Evolutionary conservation across 2,888 invertebrate species (phyloP), one percentile per base, ranked within the genome.

Genomic region (Crepidodera aurea): DNA sequence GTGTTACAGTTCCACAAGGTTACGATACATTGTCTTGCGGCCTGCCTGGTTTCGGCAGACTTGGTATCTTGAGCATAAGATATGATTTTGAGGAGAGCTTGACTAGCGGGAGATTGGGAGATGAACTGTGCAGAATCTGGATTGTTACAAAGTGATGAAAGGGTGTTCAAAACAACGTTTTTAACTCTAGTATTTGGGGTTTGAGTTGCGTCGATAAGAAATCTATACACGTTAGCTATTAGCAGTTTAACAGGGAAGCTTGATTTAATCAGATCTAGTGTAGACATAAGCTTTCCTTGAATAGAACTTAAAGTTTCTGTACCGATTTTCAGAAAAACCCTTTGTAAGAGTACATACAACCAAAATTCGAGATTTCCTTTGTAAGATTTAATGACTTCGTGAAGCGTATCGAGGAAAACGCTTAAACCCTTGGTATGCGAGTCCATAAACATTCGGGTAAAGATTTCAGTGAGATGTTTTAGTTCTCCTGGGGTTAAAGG

Each of bases 381-480:
- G 82, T 98, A 95, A 34, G 91, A 88, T 65, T 89, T 84, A 56
- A 98, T 89, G 74, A 98, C 85, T 78, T 96, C 96, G 74, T 93
- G 92, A 37, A 98, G 87, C 0, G 96, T 93, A 78, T 98, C 98
- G 77, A 98, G 83, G 81, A 97, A 95, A 63, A 97, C 83, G 48
- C 93, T 92, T 83, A 98, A 93, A 69, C 96, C 96, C 84, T 94
- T 92, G 73, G 96, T 88, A 83, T 98, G 94, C 1, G 96, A 93
- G 82, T 98, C 98, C 86, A 96, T 95, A 80, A 98, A 97, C 94
- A 98, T 95, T 83, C 94, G 92, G 65, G 94, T 92, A 76, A 97
- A 93, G 65, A 95, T 90, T 73, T 98, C 97, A 0, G 95, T 93
- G n/a, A 96, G 88, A 68, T 91, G 88, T 65, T 91, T 88, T 60